Evolutionary conservation across 2,888 invertebrate species (phyloP), one percentile per base, ranked within the genome.

Genomic region (Xanthia icteritia): DNA sequence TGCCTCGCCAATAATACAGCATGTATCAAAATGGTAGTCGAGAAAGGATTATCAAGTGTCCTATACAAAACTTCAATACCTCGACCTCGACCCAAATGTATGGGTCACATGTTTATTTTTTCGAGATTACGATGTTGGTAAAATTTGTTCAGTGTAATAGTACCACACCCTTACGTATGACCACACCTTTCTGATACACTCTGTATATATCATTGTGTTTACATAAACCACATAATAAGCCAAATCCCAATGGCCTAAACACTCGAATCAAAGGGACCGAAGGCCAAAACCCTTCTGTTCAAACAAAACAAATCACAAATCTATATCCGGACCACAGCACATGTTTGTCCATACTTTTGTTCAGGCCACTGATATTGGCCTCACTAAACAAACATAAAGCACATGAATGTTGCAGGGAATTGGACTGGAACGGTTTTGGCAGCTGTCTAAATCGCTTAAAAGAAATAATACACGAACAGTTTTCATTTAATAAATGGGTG

Each of bases 371-470:
- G 56, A 72, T 75, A 75, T 77, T 70, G 61, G 72, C 51, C 39
- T 75, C 74, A 64, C 79, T 84, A 60, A 71, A 83, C 77, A 85
- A 86, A 86, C 75, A 80, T 67, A 83, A 76, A 76, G 68, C 67
- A 70, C 48, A 65, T 63, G 42, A 83, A 72, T 71, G 71, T 73
- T 77, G 60, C 54, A n/a, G 74, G 0, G 73, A 73, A 77, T 75
- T 73, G 73, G n/a, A 67, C 48, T 79, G 80, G 67, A 85, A 85
- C 61, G n/a, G 39, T 48, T 80, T 63, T 86, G 84, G 67, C 86
- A 85, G 84, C 75, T 76, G 85, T 83, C 84, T 77, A 75, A 83
- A 65, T 70, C 27, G 54, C 27, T 68, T 61, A 39, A 83, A 83
- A 76, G 68, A 83, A n/a, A 82, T 76, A 81, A 74, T 68, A 80